phyloP scores from a whole-genome alignment of 2,113 vertebrate species.

The Petromus typicus region DNA sequence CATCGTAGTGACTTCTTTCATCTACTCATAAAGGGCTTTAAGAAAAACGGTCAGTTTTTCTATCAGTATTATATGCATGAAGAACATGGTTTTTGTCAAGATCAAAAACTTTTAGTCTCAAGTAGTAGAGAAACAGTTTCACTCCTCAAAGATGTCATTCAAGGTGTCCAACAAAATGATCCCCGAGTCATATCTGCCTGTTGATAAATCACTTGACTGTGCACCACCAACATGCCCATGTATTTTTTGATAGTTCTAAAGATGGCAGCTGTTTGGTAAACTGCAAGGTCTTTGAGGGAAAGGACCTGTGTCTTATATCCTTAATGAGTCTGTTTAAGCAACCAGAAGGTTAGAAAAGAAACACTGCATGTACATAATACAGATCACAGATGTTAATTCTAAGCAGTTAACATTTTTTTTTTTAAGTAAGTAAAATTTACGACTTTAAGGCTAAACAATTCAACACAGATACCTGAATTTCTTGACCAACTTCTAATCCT shows the following conservation, averaged over 20 bases:
- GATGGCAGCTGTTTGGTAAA: conserved; percentile 9
- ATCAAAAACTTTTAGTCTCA: conserved; percentile 43
- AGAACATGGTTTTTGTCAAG: conserved; percentile 18
- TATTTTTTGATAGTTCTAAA: conserved; percentile 33
- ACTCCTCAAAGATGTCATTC: conserved; percentile 37
- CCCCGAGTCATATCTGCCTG: neutral
- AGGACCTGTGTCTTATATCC: conserved; percentile 20
- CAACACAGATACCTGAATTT: conserved; percentile 93
- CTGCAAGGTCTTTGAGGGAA: neutral
- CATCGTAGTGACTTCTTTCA: conserved; percentile 50
- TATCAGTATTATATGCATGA: conserved; percentile 26
- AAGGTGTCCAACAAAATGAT: neutral
- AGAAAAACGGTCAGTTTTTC: conserved; percentile 13
- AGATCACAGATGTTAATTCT: conserved; percentile 34
- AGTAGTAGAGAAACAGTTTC: conserved; percentile 2
- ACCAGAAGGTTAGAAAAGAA: conserved; percentile 25
- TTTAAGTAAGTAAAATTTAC: conserved; percentile 36
- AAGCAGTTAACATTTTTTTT: conserved; percentile 44
- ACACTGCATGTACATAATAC: conserved; percentile 9
- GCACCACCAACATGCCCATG: neutral
- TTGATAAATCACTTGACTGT: neutral
- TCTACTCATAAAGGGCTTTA: neutral
- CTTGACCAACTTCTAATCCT: conserved; percentile 96
- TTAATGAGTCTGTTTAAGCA: conserved; percentile 30
- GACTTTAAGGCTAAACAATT: conserved; percentile 39